A percentile compares a stretch with the other conserved stretches of the same genome.
Conservation (phyloP, 2,888 invertebrate genomes). For the Phorcus lineatus region DNA sequence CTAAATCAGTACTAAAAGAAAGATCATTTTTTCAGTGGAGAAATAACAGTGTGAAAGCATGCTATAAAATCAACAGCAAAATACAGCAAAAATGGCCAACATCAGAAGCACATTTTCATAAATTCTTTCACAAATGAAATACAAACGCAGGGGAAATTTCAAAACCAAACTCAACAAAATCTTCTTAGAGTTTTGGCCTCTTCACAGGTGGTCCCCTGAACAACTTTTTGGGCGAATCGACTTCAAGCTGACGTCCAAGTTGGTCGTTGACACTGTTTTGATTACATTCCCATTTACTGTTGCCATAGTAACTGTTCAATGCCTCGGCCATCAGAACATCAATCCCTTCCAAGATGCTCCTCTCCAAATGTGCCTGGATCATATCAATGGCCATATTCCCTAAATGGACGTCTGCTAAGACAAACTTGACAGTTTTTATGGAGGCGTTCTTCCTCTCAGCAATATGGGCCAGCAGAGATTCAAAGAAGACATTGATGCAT, state of each 20-base stretch:
- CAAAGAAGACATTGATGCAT: constrained; percentile 11
- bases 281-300: not conserved
- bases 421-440: not conserved
- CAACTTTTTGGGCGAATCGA: not conserved
- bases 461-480: not conserved
- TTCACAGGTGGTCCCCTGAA: constrained; percentile 15
- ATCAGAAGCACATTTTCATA: no score
- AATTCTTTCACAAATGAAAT: no score
- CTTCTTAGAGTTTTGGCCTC: not conserved
- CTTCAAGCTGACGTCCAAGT: not conserved
- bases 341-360: constrained; percentile 9
- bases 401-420: not conserved
- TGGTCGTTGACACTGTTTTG: constrained; percentile 12
- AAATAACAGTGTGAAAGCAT: no score
- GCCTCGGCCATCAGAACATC: constrained; percentile 12
- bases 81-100: no score
- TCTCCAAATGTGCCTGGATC: not conserved
- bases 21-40: no score
- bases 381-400: not conserved
- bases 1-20: no score
- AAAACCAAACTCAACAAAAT: no score
- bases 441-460: not conserved
- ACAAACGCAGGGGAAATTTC: no score
- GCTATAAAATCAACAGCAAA: no score
- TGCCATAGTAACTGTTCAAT: constrained; percentile 10